Evolutionary conservation across 2,797 vertebrate species (phyloP), one percentile per base, ranked within the genome.

Genomic region (Sebastes reedi): DNA sequence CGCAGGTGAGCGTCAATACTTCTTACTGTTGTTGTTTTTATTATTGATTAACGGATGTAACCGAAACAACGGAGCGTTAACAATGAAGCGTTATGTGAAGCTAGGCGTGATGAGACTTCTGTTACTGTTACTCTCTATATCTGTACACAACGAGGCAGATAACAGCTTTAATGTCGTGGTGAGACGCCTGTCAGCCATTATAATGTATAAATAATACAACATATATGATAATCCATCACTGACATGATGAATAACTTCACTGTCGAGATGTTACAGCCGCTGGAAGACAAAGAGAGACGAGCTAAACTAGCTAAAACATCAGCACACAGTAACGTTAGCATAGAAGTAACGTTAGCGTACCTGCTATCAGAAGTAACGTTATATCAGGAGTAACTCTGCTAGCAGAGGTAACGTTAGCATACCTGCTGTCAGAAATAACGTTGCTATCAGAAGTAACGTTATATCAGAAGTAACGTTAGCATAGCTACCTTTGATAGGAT

Each of bases 1-100:
- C 94, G 61, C 96, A 96, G 96, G 96, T 96, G 83, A 95, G 95
- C 2, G 92, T 83, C 76, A 66, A 36, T 22, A 55, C 6, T 8
- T 56, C 27, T 60, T 56, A 6, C n/a, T 18, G 30, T 67, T 61
- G 34, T 61, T 72, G 30, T 72, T 25, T 8, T 36, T 73, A 34
- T 68, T 65, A 36, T 36, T 82, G 30, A 59, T 34, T 5, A 6
- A 9, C 46, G 42, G 27, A 3, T 52, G 7, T 11, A 2, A 34
- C 54, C 30, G 78, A 4, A 1, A 54, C 73, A 59, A 34, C 27
- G 50, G 24, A 8, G 3, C 72, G 39, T 24, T 36, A 42, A 56
- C 60, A 13, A 16, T 32, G 46, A 2, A 50, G 30, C 69, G 6
- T 34, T 13, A 12, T 6, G 36, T 39, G 4, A 8, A 46, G 72